These are phyloP conservation scores for Cottoperca gobio DNA, from an alignment of 2,797 vertebrate species.

Conservation along the genomic window DNA sequence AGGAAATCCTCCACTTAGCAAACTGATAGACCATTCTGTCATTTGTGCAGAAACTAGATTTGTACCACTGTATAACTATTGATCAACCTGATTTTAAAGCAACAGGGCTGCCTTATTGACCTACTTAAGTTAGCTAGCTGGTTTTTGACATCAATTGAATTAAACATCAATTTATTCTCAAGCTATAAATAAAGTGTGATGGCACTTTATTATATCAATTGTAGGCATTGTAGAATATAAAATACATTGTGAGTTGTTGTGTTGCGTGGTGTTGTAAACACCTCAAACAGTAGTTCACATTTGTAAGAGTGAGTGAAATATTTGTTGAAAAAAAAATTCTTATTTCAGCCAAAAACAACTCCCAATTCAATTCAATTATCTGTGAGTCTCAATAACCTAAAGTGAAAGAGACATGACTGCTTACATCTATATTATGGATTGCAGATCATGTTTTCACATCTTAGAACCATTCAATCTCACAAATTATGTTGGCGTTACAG, in stretches of 20 bases:
- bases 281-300: neutral
- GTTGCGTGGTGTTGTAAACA: neutral
- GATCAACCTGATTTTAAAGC: conserved; percentile 36
- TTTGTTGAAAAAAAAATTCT: neutral
- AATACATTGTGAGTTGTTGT: neutral
- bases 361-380: neutral
- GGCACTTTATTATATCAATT: neutral
- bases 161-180: too few species aligned
- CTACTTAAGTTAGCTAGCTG: too few species aligned
- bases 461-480: conserved; percentile 6
- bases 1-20: conserved; percentile 43
- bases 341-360: neutral
- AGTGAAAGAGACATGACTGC: neutral
- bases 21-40: conserved; percentile 26
- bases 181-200: neutral
- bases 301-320: neutral
- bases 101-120: conserved; percentile 23
- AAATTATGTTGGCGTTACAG: conserved; percentile 22
- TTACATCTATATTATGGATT: conserved; percentile 9
- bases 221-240: neutral
- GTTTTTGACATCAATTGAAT: too few species aligned
- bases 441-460: conserved; percentile 24
- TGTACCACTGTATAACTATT: conserved; percentile 59
- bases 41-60: conserved; percentile 37
- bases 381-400: neutral